Conservation (phyloP, 2,888 invertebrate genomes). For the Phania funesta region DNA sequence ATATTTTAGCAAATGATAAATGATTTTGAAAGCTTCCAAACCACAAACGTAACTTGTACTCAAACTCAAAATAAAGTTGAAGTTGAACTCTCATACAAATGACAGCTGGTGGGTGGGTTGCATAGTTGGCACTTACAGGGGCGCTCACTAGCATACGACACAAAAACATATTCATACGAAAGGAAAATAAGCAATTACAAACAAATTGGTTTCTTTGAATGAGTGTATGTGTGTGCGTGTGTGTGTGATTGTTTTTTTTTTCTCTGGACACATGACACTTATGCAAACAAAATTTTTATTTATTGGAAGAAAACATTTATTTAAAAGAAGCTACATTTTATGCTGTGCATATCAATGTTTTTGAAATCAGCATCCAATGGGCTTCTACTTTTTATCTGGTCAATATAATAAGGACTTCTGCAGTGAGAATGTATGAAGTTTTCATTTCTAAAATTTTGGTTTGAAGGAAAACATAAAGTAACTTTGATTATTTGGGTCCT, state of each 20-base stretch:
- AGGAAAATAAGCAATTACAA: background rate
- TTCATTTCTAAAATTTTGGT: no score
- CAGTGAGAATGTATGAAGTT: no score
- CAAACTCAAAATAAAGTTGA: conserved; percentile 26
- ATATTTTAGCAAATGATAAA: conserved; percentile 57
- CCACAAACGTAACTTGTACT: conserved; percentile 55
- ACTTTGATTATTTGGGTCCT: no score
- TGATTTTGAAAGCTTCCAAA: conserved; percentile 51
- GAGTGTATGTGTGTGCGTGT: background rate
- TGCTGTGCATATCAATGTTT: conserved; percentile 32
- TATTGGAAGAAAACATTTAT: background rate
- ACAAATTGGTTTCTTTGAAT: background rate
- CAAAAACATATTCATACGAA: background rate
- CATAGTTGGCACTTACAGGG: conserved; percentile 1
- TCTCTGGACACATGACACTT: background rate
- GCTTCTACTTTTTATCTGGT: no score
- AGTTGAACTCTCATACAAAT: conserved; percentile 20
- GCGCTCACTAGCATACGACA: background rate
- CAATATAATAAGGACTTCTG: no score
- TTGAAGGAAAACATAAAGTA: no score
- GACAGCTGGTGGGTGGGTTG: conserved; percentile 43
- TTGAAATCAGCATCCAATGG: no score
- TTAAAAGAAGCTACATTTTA: background rate
- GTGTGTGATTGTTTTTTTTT: no score
- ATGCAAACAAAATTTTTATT: background rate